phyloP scores from a whole-genome alignment of 2,113 vertebrate species.

The Trachemys scripta region DNA sequence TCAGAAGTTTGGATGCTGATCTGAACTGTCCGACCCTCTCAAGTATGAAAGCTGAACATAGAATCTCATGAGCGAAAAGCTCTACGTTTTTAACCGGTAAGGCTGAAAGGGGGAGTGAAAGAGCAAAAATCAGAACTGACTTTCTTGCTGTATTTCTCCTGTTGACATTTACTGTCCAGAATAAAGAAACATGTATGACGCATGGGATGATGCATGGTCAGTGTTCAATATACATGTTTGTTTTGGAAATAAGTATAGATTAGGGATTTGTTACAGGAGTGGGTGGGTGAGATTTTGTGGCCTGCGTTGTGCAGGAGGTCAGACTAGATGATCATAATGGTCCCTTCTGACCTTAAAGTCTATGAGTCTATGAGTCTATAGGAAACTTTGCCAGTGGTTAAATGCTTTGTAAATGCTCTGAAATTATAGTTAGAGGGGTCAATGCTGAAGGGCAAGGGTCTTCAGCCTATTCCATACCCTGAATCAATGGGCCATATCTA shows the following conservation, averaged over 20 bases:
- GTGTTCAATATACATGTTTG: background rate
- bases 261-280: too few relatives aligned
- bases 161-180: background rate
- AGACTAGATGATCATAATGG: too few relatives aligned
- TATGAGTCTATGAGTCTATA: background rate
- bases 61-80: background rate
- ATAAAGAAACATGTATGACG: accelerated
- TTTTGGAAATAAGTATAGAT: background rate
- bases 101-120: accelerated
- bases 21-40: background rate
- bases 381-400: accelerated
- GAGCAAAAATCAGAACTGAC: accelerated
- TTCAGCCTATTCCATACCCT: background rate
- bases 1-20: background rate
- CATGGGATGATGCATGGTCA: too few relatives aligned
- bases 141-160: background rate
- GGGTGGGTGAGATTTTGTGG: too few relatives aligned
- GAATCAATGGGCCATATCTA: accelerated
- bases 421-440: background rate
- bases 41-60: background rate
- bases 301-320: too few relatives aligned
- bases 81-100: background rate
- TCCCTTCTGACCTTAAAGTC: too few relatives aligned
- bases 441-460: background rate
- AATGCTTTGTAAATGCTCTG: background rate